Evolutionary conservation across 2,797 vertebrate species (phyloP).

Genomic region (Enteromius thamalakanensis): DNA sequence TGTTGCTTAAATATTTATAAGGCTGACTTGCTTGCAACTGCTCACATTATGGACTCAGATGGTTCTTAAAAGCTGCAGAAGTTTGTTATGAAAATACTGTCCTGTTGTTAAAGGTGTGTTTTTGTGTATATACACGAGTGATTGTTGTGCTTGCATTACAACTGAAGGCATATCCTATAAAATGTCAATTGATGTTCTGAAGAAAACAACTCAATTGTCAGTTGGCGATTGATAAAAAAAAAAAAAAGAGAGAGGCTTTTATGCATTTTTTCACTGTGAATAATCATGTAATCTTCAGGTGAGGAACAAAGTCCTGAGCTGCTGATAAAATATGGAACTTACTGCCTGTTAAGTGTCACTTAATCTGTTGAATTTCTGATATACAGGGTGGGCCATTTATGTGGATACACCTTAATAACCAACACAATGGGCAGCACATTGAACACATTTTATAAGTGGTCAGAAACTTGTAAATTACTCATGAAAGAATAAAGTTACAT

Average conservation of each 20-base stretch:
- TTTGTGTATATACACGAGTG: neutral
- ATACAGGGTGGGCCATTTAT: no score
- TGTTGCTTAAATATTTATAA: conserved; percentile 16
- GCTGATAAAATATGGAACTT: neutral
- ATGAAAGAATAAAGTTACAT: no score
- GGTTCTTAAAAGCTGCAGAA: neutral
- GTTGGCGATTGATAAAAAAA: neutral
- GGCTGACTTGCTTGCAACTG: neutral
- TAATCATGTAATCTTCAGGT: neutral
- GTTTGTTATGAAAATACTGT: neutral
- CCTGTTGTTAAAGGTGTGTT: neutral
- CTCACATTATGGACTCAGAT: neutral
- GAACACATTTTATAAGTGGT: no score
- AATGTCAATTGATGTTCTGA: neutral
- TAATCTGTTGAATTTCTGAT: conserved; percentile 23
- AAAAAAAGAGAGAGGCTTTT: neutral
- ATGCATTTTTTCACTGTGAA: neutral
- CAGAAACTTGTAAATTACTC: no score
- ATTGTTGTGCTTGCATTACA: neutral
- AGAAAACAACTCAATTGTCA: neutral
- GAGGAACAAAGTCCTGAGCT: neutral
- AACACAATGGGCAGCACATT: no score
- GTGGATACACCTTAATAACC: no score
- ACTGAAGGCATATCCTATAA: neutral
- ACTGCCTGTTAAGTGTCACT: neutral